Evolutionary conservation across 2,113 vertebrate species (phyloP).

Genomic region (Alligator mississippiensis): DNA sequence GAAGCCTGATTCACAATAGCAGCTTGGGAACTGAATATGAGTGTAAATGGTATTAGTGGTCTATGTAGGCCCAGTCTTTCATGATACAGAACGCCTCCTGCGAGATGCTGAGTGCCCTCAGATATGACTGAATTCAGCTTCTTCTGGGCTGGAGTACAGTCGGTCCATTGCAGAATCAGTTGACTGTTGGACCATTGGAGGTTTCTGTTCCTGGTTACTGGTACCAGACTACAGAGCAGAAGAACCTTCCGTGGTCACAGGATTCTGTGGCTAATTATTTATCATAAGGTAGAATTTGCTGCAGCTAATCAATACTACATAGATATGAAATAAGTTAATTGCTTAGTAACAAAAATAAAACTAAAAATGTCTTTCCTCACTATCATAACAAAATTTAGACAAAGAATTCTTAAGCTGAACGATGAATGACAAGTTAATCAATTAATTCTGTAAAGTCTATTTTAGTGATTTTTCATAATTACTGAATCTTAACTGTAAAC

Average conservation of each 20-base stretch:
- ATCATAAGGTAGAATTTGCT: no score
- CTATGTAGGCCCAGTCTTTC: neutral
- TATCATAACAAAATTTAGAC: neutral
- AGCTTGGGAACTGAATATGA: neutral
- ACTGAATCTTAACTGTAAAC: neutral
- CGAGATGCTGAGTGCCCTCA: neutral
- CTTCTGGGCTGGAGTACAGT: neutral
- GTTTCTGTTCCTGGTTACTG: neutral
- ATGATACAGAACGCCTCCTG: accelerated
- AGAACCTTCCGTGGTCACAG: no score
- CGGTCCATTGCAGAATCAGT: neutral
- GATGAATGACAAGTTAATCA: neutral
- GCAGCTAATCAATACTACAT: neutral
- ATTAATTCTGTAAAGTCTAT: neutral
- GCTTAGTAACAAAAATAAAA: neutral
- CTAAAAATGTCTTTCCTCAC: neutral
- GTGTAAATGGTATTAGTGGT: neutral
- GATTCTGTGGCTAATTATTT: no score
- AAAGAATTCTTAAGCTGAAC: neutral
- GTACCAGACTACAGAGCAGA: neutral
- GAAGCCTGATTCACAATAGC: neutral
- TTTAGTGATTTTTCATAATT: neutral
- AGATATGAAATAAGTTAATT: neutral
- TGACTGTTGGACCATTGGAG: neutral
- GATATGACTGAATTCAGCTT: neutral